A percentile compares a stretch with the other conserved stretches of the same genome.
These are phyloP conservation scores for Erebia aethiops DNA, from an alignment of 2,888 invertebrate genomes.

Conservation along the genomic window DNA sequence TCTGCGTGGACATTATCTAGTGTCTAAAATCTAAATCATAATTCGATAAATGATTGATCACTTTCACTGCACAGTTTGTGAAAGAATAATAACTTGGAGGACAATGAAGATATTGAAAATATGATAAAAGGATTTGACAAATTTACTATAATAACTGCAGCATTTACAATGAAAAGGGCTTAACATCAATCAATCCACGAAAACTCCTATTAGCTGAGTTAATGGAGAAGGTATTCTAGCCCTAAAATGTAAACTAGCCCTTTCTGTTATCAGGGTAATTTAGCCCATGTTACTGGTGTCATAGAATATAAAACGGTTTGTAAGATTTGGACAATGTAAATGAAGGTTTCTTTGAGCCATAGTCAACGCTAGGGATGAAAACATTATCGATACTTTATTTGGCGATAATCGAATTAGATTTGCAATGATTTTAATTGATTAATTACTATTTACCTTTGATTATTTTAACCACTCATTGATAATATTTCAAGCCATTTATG, in stretches of 20 bases:
- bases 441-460: too few species aligned
- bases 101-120: slow-evolving; percentile 6
- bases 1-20: too few species aligned
- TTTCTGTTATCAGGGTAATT: not conserved
- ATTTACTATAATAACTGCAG: slow-evolving; percentile 29
- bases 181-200: slow-evolving; percentile 67
- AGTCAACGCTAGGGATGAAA: not conserved
- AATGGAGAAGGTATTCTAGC: slow-evolving; percentile 59
- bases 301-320: not conserved
- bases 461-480: too few species aligned
- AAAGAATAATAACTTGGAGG: not conserved
- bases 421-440: too few species aligned
- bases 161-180: slow-evolving; percentile 37
- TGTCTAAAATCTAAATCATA: not conserved
- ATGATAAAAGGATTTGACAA: slow-evolving; percentile 28
- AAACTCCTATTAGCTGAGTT: slow-evolving; percentile 74
- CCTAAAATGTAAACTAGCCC: slow-evolving; percentile 10
- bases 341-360: slow-evolving; percentile 44
- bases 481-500: too few species aligned
- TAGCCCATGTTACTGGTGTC: not conserved
- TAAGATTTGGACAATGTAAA: slow-evolving; percentile 40
- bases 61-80: not conserved
- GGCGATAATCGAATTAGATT: not conserved
- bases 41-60: not conserved
- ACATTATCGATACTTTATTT: not conserved